A percentile compares a stretch with the other conserved stretches of the same genome.
Evolutionary conservation across 2,113 vertebrate genomes (phyloP).

Genomic region (Ellobius talpinus): DNA sequence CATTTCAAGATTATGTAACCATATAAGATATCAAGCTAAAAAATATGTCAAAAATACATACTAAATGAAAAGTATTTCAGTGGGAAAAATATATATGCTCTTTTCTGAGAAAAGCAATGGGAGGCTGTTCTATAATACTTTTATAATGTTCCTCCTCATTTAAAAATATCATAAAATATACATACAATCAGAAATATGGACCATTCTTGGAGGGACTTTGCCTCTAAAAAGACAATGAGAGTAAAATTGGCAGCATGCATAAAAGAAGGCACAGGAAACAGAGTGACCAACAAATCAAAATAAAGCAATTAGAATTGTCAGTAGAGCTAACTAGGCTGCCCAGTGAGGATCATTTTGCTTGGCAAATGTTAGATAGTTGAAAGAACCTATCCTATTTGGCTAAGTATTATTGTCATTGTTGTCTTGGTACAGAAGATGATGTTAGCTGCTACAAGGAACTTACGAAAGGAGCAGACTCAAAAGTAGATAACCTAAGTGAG

Average conservation of each 20-base stretch:
- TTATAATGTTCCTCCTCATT: neutral
- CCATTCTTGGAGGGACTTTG: neutral
- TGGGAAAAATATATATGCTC: neutral
- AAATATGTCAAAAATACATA: neutral
- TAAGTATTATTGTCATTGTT: neutral
- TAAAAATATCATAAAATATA: slow-evolving; percentile 19
- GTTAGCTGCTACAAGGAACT: neutral
- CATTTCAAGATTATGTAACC: neutral
- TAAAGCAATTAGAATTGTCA: neutral
- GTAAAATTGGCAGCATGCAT: neutral
- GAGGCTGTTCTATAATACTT: neutral
- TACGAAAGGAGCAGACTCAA: neutral
- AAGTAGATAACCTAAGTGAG: neutral
- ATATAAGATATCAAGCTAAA: slow-evolving; percentile 39
- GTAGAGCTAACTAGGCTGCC: neutral
- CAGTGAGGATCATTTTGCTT: neutral
- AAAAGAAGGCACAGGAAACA: neutral
- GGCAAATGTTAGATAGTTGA: neutral
- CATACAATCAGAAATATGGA: neutral
- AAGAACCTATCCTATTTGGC: neutral
- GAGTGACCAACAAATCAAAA: neutral
- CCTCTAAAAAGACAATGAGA: neutral
- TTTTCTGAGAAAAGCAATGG: neutral
- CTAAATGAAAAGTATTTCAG: neutral
- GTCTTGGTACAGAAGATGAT: neutral